These are phyloP conservation scores for Hyposoter didymator DNA, from an alignment of 2,888 invertebrate species.

Conservation along the genomic window DNA sequence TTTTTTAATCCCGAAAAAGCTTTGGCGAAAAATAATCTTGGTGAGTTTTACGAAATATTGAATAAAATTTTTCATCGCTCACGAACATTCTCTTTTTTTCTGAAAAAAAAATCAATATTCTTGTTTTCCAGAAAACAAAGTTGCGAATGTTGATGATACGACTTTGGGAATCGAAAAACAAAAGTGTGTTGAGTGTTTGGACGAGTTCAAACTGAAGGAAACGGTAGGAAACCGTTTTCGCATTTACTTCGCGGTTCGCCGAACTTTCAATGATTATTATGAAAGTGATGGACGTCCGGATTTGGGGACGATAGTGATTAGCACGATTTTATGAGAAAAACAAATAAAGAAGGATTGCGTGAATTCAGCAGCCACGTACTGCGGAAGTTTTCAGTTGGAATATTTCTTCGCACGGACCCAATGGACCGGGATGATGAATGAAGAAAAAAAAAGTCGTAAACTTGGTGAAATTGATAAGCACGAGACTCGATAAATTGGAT, in stretches of 20 bases:
- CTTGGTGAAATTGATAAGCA: neutral
- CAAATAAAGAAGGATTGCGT: neutral
- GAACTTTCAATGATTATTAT: neutral
- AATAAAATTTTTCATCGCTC: too few relatives aligned
- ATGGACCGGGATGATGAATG: neutral
- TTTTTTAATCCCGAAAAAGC: too few relatives aligned
- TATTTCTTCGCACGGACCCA: neutral
- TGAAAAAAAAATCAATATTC: neutral
- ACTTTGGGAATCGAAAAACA: neutral
- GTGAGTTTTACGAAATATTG: too few relatives aligned
- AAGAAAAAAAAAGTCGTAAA: slow-evolving; percentile 2
- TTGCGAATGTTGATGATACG: neutral
- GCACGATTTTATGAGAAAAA: neutral
- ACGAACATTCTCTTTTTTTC: neutral
- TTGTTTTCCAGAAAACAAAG: neutral
- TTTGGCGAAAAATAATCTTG: too few relatives aligned
- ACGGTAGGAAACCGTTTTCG: neutral
- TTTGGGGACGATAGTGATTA: neutral
- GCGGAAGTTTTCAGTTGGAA: neutral
- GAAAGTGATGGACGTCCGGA: neutral
- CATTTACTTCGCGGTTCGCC: neutral
- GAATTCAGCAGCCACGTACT: neutral
- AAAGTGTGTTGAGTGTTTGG: neutral
- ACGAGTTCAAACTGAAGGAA: neutral
- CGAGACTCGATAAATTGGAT: neutral